A percentile compares a stretch with the other conserved stretches of the same genome.
These are phyloP conservation scores for Monoplex corrugatus DNA, from an alignment of 2,888 invertebrate species.

Conservation along the genomic window DNA sequence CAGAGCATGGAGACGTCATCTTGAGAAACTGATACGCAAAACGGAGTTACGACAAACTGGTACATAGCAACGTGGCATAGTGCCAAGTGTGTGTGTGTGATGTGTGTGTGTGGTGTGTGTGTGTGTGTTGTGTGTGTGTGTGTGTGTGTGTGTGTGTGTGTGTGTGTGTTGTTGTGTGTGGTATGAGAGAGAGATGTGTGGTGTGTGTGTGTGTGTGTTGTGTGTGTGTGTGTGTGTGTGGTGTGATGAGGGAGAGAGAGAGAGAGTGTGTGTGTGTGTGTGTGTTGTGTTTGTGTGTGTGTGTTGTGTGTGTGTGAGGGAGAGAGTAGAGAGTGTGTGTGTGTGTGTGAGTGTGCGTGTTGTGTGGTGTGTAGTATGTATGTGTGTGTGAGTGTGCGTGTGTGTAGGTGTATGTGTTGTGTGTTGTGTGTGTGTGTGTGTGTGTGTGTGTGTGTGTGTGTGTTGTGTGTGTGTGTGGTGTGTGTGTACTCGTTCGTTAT, in stretches of 20 bases:
- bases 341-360: background rate
- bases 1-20: no score
- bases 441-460: background rate
- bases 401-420: no score
- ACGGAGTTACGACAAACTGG: no score
- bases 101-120: no score
- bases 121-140: no score
- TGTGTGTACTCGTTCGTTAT: background rate
- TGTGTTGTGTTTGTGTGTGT: conserved; percentile 4
- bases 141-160: background rate
- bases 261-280: conserved; percentile 16
- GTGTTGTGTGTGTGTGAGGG: background rate
- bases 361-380: background rate
- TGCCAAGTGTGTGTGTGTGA: no score
- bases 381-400: background rate
- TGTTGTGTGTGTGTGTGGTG: background rate
- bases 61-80: no score
- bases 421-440: no score
- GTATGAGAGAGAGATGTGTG: background rate
- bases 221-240: background rate
- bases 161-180: background rate
- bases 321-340: background rate
- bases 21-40: no score
- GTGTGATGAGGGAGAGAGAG: background rate
- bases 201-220: background rate